These are phyloP conservation scores for Poeciliopsis retropinna DNA, from an alignment of 2,113 vertebrate genomes.

Conservation along the genomic window DNA sequence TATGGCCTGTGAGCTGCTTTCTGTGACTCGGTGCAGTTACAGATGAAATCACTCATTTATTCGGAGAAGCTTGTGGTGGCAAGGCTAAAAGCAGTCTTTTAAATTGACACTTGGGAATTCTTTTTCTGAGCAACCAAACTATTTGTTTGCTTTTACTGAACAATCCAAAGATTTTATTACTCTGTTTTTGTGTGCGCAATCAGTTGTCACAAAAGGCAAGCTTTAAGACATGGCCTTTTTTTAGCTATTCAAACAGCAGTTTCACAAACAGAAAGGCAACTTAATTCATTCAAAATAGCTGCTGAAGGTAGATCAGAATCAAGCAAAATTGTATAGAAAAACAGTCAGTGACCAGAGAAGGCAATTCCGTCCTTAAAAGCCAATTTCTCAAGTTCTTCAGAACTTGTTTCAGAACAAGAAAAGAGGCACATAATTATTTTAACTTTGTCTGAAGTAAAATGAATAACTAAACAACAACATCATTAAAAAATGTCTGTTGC, in stretches of 20 bases:
- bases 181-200: slow-evolving; percentile 6
- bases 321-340: too few relatives aligned
- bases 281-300: too few relatives aligned
- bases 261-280: not conserved
- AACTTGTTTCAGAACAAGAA: too few relatives aligned
- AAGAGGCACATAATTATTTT: not conserved
- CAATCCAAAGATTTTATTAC: not conserved
- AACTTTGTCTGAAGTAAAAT: not conserved
- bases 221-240: not conserved
- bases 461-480: not conserved
- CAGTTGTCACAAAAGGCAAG: not conserved
- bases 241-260: not conserved
- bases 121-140: slow-evolving; percentile 20
- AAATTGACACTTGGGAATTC: slow-evolving; percentile 31
- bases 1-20: slow-evolving; percentile 17
- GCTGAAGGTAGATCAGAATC: too few relatives aligned
- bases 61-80: slow-evolving; percentile 5
- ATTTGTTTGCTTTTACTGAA: not conserved
- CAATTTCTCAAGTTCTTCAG: too few relatives aligned
- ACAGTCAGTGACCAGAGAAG: too few relatives aligned
- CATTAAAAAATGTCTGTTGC: not conserved
- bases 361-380: not conserved
- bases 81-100: slow-evolving; percentile 29
- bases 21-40: slow-evolving; percentile 40
- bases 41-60: slow-evolving; percentile 46